These are phyloP conservation scores for Bombyx huttoni DNA, from an alignment of 2,888 invertebrate genomes.

Conservation along the genomic window DNA sequence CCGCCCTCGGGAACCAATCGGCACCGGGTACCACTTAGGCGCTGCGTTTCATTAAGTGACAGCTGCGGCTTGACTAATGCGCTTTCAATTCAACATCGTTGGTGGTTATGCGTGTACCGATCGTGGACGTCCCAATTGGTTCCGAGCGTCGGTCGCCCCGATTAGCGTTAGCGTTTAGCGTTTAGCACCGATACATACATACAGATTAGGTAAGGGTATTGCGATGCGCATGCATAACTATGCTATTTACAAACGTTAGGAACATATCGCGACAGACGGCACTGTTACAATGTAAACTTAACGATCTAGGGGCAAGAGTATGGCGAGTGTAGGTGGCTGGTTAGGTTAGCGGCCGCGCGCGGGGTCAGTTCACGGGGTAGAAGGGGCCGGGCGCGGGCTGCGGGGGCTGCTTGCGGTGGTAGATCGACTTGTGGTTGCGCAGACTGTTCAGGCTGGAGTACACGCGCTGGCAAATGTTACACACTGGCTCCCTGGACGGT, in stretches of 20 bases:
- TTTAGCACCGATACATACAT: constrained; percentile 36
- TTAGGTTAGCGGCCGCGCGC: constrained; percentile 44
- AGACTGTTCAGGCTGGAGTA: constrained; percentile 93
- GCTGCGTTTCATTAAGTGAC: too few species aligned
- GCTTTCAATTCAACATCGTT: constrained; percentile 45
- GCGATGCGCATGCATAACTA: constrained; percentile 71
- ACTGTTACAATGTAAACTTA: constrained; percentile 39
- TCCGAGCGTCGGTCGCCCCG: constrained; percentile 38
- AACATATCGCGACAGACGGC: constrained; percentile 56
- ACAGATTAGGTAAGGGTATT: constrained; percentile 45
- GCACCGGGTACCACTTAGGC: constrained; percentile 50
- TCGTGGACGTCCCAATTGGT: constrained; percentile 71
- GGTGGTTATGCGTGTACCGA: constrained; percentile 71
- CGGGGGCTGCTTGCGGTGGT: constrained; percentile 87
- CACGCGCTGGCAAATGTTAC: constrained; percentile 93
- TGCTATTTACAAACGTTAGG: constrained; percentile 71
- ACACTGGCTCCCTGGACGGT: constrained; percentile 90
- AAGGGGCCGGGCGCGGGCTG: constrained; percentile 50
- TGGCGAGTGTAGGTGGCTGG: constrained; percentile 55
- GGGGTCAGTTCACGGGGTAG: constrained; percentile 63
- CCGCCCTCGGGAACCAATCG: constrained; percentile 64
- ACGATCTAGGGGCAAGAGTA: constrained; percentile 66
- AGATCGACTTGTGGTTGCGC: constrained; percentile 93
- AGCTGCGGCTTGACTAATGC: constrained; percentile 56
- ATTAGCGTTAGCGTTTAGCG: constrained; percentile 39